Evolutionary conservation across 2,888 invertebrate genomes (phyloP).

Genomic region (Dryocosmus kuriphilus): DNA sequence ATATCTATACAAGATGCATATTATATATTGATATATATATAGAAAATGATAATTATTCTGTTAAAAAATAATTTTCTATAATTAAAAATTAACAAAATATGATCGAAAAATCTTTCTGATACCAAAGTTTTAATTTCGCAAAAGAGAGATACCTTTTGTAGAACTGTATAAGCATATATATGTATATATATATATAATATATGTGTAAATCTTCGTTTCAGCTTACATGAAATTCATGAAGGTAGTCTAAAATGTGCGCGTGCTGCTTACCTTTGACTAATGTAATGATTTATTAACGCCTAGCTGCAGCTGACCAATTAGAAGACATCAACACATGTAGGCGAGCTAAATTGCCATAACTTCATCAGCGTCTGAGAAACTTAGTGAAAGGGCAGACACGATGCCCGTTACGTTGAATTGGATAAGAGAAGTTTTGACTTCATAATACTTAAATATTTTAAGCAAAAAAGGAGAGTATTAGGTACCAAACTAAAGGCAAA

Average conservation of each 20-base stretch:
- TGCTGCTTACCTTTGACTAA: constrained; percentile 35
- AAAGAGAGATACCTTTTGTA: neutral
- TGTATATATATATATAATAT: neutral
- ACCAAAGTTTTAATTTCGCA: neutral
- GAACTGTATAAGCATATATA: neutral
- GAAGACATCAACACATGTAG: constrained; percentile 35
- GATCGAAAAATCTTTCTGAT: too few relatives aligned
- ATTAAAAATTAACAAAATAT: neutral
- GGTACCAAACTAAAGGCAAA: too few relatives aligned
- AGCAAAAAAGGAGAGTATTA: too few relatives aligned
- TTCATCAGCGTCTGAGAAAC: constrained; percentile 23
- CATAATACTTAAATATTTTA: too few relatives aligned
- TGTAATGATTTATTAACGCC: constrained; percentile 28
- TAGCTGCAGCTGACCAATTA: constrained; percentile 32
- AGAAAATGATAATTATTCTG: neutral
- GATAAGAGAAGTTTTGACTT: too few relatives aligned
- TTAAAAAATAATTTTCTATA: neutral
- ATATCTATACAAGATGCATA: neutral
- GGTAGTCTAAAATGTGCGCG: constrained; percentile 21
- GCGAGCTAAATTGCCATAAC: constrained; percentile 37
- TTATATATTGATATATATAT: neutral
- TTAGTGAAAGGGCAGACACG: neutral
- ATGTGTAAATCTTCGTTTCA: constrained; percentile 2
- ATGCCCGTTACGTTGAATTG: neutral
- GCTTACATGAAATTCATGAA: constrained; percentile 14